These are phyloP conservation scores for Heteromormyrus szaboi DNA, from an alignment of 2,797 vertebrate genomes.

Conservation along the genomic window DNA sequence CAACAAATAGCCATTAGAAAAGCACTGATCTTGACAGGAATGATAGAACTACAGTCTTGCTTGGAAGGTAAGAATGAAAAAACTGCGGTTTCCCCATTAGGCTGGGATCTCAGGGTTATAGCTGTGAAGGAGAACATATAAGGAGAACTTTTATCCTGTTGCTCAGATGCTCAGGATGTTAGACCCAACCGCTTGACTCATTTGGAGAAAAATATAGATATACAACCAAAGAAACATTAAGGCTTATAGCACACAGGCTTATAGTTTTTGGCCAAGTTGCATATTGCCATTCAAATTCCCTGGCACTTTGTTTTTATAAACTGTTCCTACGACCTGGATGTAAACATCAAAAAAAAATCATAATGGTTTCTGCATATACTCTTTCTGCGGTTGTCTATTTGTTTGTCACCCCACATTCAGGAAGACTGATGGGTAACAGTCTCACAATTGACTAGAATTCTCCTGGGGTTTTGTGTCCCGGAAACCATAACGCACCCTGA, in stretches of 20 bases:
- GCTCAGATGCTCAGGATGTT: neutral
- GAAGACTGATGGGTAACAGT: neutral
- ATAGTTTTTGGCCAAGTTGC: neutral
- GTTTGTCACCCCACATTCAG: neutral
- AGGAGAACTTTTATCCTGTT: neutral
- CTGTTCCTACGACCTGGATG: neutral
- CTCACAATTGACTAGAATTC: neutral
- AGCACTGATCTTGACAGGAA: slow-evolving; percentile 13
- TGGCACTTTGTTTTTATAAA: neutral
- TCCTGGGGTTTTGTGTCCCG: neutral
- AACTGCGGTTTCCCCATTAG: neutral
- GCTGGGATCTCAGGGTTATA: neutral
- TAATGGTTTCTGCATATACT: neutral
- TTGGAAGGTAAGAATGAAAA: neutral
- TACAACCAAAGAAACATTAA: neutral
- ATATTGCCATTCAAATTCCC: neutral
- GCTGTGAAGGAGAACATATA: neutral
- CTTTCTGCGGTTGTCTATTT: neutral
- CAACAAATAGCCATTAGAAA: slow-evolving; percentile 9
- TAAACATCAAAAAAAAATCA: neutral
- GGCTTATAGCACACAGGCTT: neutral
- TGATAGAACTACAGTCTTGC: neutral
- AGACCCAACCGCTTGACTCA: neutral
- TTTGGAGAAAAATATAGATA: neutral
- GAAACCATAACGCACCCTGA: neutral